Conservation (phyloP, 2,888 invertebrate genomes). For the Synanthedon tipuliformis region DNA sequence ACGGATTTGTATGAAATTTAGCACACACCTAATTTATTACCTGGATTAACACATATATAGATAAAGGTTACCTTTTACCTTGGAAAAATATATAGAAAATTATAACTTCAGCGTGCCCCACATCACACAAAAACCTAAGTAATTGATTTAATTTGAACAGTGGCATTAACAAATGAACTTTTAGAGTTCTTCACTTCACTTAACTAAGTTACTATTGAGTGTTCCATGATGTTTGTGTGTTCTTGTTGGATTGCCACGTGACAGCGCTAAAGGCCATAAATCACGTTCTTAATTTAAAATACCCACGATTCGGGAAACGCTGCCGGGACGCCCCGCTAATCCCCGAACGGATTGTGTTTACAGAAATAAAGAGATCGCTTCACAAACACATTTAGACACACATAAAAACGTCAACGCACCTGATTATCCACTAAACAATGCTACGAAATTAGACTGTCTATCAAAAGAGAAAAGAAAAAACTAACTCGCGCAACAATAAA, state of each 20-base stretch:
- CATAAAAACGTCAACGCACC: constrained; percentile 34
- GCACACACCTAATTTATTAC: no score
- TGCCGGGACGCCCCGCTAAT: constrained; percentile 47
- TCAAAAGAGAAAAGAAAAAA: constrained; percentile 14
- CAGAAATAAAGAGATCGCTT: constrained; percentile 44
- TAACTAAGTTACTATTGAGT: constrained; percentile 47
- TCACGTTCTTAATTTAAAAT: constrained; percentile 67
- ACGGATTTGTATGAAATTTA: no score
- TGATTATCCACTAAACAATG: constrained; percentile 16
- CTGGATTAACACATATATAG: no score
- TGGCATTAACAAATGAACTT: constrained; percentile 67
- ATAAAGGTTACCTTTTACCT: no score
- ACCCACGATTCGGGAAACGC: constrained; percentile 57
- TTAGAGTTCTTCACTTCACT: constrained; percentile 63
- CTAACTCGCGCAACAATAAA: constrained; percentile 32
- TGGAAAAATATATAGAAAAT: no score
- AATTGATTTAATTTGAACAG: constrained; percentile 65
- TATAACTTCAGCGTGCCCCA: constrained; percentile 27
- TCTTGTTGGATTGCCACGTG: constrained; percentile 48
- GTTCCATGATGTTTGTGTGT: constrained; percentile 50
- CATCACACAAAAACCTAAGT: constrained; percentile 41
- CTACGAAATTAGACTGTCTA: constrained; percentile 32
- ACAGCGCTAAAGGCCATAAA: constrained; percentile 61
- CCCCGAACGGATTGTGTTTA: constrained; percentile 38
- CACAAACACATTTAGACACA: constrained; percentile 38